Evolutionary conservation across 2,113 vertebrate genomes (phyloP), one percentile per base, ranked within the genome.

Genomic region (Zapus hudsonius): DNA sequence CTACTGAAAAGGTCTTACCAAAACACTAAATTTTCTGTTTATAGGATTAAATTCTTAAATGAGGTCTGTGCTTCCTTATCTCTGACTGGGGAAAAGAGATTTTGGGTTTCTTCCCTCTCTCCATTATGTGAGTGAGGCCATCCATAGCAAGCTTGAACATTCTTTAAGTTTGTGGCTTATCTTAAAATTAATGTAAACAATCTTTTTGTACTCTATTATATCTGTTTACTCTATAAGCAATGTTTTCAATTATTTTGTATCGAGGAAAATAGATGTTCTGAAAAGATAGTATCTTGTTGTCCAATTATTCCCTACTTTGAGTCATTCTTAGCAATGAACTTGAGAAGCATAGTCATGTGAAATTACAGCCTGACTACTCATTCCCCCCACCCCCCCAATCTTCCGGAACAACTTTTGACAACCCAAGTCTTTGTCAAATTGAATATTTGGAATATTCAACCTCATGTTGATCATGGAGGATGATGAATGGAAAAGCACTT

Each of bases 161-260:
- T 90, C 67, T 92, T 80, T 90, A 90, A 63, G 31, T 69, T 67
- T 70, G 80, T 72, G 66, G 74, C 61, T 91, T 91, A 92, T 81
- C 72, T 87, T 87, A 55, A 92, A 91, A 85, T 82, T 44, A 92
- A 78, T 13, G 40, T 92, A 67, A 92, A 88, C 12, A 47, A 47
- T 55, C 76, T 75, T 33, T 73, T 44, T 80, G 36, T 78, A 67
- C 12, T 61, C 29, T 20, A 55, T 61, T 87, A 27, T 57, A 20
- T 75, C 40, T 93, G n/a, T 74, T 74, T 86, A 61, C 47, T 75
- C 23, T 11, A 47, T 59, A 92, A 84, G n/a, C 66, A 74, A 75
- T 93, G 84, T 92, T 89, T 95, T 86, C 84, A 82, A 72, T 83
- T 79, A 80, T 44, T 89, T 86, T 88, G 55, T 91, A 74, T 40